Base-by-base conservation (phyloP, 2,113 vertebrate genomes). In the Emydura subglobosa region DNA sequence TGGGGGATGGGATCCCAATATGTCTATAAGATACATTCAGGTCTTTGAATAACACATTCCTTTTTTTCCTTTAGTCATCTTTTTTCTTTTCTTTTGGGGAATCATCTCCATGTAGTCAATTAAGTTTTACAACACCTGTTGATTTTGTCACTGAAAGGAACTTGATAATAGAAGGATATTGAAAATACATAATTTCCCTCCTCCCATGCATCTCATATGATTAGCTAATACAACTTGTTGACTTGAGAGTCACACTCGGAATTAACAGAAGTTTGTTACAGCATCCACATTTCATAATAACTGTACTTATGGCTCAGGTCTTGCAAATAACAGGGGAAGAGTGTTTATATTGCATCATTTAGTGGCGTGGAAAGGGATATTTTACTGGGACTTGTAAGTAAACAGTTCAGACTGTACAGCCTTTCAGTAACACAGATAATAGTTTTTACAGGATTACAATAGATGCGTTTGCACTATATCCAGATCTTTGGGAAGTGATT, bases 251-350 rank as follows among this genome's bases (percentile, higher is more conserved):
- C 7, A 1, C 86, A 39, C n/a, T 88, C 65, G 90, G 79, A 97
- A 91, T 92, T 92, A 96, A 90, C 51, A 94, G 80, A 95, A 93
- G 76, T 95, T 93, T 89, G 87, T 79, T 94, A 87, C 90, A 93
- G 93, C 82, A 95, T 79, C 51, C 88, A 72, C 61, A 47, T 96
- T 95, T 96, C 84, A 81, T 96, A 86, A 65, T 92, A 91, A 88
- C 47, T 87, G 17, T 92, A 49, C 76, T 53, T 87, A 78, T 55
- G 59, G 76, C 88, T 95, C 92, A 93, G 85, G 39, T 92, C 72
- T 94, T 53, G 61, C n/a, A 94, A 89, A 83, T 76, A 90, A 68
- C 17, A 87, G n/a, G n/a, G 61, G 82, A 54, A 2, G 2, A 84
- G 55, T 16, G 80, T 94, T 87, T 87, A 82, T 89, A 39, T 72